A percentile compares a stretch with the other conserved stretches of the same genome.
Conservation (phyloP, 2,113 vertebrate species). For the Tinamus guttatus region DNA sequence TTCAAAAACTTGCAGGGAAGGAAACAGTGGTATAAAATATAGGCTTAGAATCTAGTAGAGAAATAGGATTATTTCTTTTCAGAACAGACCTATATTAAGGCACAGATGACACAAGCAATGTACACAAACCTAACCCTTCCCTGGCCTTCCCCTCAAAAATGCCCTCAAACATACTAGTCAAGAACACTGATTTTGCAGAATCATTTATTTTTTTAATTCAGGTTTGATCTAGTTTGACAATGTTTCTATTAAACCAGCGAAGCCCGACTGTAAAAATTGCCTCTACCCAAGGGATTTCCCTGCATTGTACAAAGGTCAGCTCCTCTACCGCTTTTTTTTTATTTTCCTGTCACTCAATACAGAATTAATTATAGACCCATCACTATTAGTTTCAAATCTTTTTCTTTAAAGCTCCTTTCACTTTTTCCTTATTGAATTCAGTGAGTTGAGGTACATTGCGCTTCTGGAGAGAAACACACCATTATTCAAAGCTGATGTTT, state of each 20-base stretch:
- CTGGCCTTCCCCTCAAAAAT: background rate
- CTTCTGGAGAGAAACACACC: background rate
- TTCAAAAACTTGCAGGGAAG: background rate
- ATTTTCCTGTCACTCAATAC: background rate
- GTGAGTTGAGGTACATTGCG: background rate
- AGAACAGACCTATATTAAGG: background rate
- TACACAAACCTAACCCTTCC: background rate
- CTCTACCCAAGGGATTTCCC: background rate
- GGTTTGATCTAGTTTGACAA: background rate
- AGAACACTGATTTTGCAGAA: background rate
- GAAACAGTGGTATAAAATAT: background rate
- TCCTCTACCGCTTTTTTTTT: background rate
- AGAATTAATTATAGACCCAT: background rate
- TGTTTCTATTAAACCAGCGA: background rate
- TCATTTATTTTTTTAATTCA: background rate
- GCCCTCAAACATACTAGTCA: background rate
- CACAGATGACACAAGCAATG: background rate
- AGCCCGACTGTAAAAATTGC: background rate
- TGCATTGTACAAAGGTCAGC: background rate
- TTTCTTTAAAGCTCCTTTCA: background rate
- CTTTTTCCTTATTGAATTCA: background rate
- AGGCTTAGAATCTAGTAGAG: background rate
- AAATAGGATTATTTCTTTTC: background rate
- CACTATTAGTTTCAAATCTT: background rate
- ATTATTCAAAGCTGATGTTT: background rate